phyloP scores from a whole-genome alignment of 2,888 invertebrate genomes.

The Melinaea marsaeus region DNA sequence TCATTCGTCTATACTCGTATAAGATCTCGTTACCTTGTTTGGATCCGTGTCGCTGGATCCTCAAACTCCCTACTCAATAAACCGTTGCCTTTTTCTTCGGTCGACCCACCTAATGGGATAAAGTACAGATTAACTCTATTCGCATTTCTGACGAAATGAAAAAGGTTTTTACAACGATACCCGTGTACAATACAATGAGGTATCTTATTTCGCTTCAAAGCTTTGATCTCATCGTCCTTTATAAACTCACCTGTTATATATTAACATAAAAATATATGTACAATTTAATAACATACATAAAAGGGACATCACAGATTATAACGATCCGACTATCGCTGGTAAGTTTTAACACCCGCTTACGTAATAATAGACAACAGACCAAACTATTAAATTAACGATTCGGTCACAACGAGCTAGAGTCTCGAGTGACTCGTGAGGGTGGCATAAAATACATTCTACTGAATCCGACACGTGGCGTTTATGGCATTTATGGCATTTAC shows the following conservation, averaged over 20 bases:
- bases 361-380: constrained; percentile 44
- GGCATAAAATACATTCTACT: constrained; percentile 71
- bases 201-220: constrained; percentile 7
- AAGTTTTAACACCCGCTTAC: constrained; percentile 18
- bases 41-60: constrained; percentile 40
- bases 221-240: constrained; percentile 11
- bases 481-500: constrained; percentile 32
- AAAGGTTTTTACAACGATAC: constrained; percentile 37
- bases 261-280: too few species aligned
- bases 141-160: constrained; percentile 60
- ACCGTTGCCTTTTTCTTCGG: constrained; percentile 70
- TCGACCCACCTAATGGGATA: constrained; percentile 69
- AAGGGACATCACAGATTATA: background rate
- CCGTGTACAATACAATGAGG: constrained; percentile 1
- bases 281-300: too few species aligned
- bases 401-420: constrained; percentile 53
- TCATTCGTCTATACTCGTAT: constrained; percentile 53
- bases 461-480: constrained; percentile 62
- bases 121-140: constrained; percentile 70
- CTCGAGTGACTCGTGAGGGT: constrained; percentile 52
- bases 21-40: constrained; percentile 47
- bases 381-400: constrained; percentile 62
- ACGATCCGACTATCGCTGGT: background rate
- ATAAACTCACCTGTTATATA: background rate
- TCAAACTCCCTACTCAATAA: constrained; percentile 41